Base-by-base conservation (phyloP, 2,113 vertebrate species). In the Argyrosomus japonicus region DNA sequence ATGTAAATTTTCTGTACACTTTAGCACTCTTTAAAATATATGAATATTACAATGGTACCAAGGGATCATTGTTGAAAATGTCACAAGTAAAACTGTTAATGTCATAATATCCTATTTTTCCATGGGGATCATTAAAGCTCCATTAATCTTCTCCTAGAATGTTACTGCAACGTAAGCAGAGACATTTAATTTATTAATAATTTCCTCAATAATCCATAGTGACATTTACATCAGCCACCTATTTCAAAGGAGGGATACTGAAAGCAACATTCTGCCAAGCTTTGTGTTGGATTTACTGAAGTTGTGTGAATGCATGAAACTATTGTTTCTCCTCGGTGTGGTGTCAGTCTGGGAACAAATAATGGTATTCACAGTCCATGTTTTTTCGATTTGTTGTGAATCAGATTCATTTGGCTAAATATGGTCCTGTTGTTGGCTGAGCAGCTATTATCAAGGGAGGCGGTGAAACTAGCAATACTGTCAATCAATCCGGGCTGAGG, bases 41-140 rank as follows among this genome's bases (percentile, higher is more conserved):
- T 79, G 62, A 65, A 81, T 80, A 79, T 79, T 36, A 63, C 63
- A 76, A 17, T 2, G 12, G 21, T 21, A 53, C 5, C 45, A 8
- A 21, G 67, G 21, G 60, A 86, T 82, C 68, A 72, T 23, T 73
- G 68, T 50, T 36, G 68, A 36, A 87, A 86, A 90, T 87, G 82
- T 88, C 73, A 88, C 75, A 87, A 83, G 69, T 79, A 70, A 85
- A 85, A 87, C 58, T 7, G 23, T 79, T 84, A 87, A 89, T 87
- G 63, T 87, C 77, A 68, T 60, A 82, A 75, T 77, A 78, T 83
- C 32, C 29, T 17, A 32, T 85, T 78, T 75, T 57, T 85, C 78
- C 68, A 2, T 9, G 23, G 48, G 70, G 78, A 87, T 90, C 77
- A 88, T 89, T 87, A 85, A 84, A 86, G 63, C 6, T 50, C 69